Evolutionary conservation across 2,888 invertebrate species (phyloP).

Genomic region (Linnaemya tessellans): DNA sequence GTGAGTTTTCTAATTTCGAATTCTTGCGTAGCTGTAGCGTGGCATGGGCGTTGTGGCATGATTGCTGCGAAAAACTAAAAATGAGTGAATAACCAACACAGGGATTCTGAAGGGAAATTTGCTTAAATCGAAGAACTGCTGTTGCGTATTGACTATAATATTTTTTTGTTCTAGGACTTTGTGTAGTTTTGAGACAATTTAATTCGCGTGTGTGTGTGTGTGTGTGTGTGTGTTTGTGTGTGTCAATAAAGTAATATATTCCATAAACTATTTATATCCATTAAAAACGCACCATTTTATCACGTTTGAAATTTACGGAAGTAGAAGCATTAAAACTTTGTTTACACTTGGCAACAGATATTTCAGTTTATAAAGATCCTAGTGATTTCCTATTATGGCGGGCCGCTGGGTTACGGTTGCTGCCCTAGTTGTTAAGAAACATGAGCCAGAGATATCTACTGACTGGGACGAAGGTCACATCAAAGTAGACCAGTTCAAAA

Average conservation of each 20-base stretch:
- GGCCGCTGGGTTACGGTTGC: too few species aligned
- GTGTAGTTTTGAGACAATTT: not conserved
- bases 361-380: too few species aligned
- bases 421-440: too few species aligned
- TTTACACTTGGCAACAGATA: too few species aligned
- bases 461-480: too few species aligned
- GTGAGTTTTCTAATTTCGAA: slow-evolving; percentile 43
- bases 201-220: not conserved
- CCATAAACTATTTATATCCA: too few species aligned
- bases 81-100: not conserved
- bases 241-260: too few species aligned
- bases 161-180: not conserved
- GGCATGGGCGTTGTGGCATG: slow-evolving; percentile 9
- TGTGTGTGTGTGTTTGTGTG: too few species aligned
- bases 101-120: slow-evolving; percentile 3
- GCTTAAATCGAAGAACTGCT: not conserved
- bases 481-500: too few species aligned
- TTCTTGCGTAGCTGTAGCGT: slow-evolving; percentile 35
- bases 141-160: not conserved
- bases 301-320: not conserved
- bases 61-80: slow-evolving; percentile 8
- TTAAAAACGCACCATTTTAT: not conserved
- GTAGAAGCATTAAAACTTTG: too few species aligned
- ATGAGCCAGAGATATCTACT: too few species aligned
- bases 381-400: too few species aligned